A percentile compares a stretch with the other conserved stretches of the same genome.
Evolutionary conservation across 2,797 vertebrate species (phyloP).

Genomic region (Hydrophis major): DNA sequence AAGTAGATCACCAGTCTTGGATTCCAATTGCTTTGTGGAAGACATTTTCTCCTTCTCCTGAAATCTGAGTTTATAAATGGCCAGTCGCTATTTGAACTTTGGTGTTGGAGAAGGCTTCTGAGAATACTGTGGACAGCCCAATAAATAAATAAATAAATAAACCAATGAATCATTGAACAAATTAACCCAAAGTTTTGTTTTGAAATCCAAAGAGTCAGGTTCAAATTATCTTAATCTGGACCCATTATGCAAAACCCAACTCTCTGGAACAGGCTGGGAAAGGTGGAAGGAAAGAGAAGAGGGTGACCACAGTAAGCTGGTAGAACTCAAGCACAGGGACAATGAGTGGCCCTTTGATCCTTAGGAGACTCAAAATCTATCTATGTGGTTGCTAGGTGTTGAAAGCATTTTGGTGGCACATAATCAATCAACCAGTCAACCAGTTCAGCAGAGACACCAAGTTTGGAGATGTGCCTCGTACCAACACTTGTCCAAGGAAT

Average conservation of each 20-base stretch:
- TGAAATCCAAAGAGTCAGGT: background rate
- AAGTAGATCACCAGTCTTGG: background rate
- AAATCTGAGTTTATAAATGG: background rate
- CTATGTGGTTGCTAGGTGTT: background rate
- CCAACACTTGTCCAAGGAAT: background rate
- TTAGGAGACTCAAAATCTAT: background rate
- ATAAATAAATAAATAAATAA: background rate
- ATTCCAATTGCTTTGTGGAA: background rate
- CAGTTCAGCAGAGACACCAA: background rate
- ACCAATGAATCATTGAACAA: background rate
- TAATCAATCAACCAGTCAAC: background rate
- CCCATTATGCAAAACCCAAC: background rate
- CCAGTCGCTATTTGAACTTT: background rate
- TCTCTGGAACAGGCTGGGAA: background rate
- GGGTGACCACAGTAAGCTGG: background rate
- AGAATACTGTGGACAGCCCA: background rate
- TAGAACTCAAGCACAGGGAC: background rate
- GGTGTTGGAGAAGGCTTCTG: background rate
- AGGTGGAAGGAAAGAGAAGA: background rate
- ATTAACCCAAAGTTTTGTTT: background rate
- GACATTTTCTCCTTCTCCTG: background rate
- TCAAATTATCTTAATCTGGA: background rate
- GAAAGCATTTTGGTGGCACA: background rate
- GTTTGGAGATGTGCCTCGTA: background rate
- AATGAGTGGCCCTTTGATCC: background rate